Evolutionary conservation across 30 jellyfish, hydroid and myxozoan species (phyloP), one percentile per base, ranked within the genome.

Genomic region (Chrysaora quinquecirrha): DNA sequence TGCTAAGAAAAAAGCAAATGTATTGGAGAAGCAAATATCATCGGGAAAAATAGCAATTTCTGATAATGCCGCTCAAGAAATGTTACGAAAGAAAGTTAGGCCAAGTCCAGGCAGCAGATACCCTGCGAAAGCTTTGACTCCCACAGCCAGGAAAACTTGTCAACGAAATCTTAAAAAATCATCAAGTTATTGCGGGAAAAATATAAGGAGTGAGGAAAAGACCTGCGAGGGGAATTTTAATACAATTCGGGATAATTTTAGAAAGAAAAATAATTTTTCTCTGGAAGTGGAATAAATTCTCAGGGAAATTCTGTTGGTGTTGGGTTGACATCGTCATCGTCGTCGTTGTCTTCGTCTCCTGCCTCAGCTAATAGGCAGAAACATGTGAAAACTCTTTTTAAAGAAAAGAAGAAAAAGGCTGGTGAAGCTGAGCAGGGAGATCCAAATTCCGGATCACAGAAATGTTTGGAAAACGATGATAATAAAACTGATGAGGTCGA

Each of bases 101-200:
- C 68, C 68, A 19, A 52, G 68, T 20, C 68, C 68, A 10, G 68
- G 68, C 4, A 52, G 25, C 19, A 52, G 19, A 20, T 25, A 4
- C 68, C 68, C 12, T 16, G 6, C 29, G 25, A 19, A 19, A 52
- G 68, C 68, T 20, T 52, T 52, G 68, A 52, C 68, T 3, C 68
- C 68, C 27, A 52, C 29, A 16, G 19, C 24, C 24, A 52, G 25
- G 29, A 52, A 20, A 52, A 52, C 68, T 10, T 52, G 68, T 20
- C 68, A 52, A 52, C 68, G 68, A 52, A 52, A 3, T 3, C 68
- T 52, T 2, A 52, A 52, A 52, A 52, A 52, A 20, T 52, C 68
- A 16, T 52, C 68, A 16, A 52, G 68, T 19, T 52, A 52, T 52
- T 52, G 68, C 19, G 29, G 24, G 6, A 52, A 20, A 19, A 52